Evolutionary conservation across 1,140 invertebrate species (phyloP).

Genomic region (Monomorium pharaonis): DNA sequence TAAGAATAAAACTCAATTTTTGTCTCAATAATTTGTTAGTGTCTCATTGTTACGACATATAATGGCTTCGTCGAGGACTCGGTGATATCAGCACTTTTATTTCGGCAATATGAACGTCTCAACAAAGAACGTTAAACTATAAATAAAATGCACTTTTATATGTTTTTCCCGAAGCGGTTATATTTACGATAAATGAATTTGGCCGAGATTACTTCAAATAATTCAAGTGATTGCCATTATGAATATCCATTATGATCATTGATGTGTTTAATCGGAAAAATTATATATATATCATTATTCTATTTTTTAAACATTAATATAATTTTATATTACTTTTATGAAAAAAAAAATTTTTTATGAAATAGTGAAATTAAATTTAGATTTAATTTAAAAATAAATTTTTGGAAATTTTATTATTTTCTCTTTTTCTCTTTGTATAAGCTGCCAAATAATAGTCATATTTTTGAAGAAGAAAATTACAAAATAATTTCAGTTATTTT

Average conservation of each 20-base stretch:
- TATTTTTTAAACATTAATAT: background rate
- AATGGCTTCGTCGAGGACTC: background rate
- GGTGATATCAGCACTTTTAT: background rate
- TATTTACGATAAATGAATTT: slow-evolving; percentile 13
- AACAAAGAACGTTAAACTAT: background rate
- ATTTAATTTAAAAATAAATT: background rate
- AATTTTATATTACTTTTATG: background rate
- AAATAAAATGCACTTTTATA: background rate
- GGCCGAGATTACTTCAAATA: background rate
- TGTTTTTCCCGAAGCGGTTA: background rate
- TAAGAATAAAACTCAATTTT: slow-evolving; percentile 4
- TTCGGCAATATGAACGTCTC: background rate
- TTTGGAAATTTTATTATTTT: background rate
- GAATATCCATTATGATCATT: background rate
- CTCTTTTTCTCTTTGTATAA: background rate
- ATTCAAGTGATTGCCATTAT: background rate
- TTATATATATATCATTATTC: background rate
- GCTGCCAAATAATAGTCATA: background rate
- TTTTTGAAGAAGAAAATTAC: background rate
- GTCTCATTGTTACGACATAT: background rate
- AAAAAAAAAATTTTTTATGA: background rate
- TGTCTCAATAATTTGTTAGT: slow-evolving; percentile 19
- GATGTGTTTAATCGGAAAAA: background rate
- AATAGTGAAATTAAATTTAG: background rate
- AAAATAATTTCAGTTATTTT: background rate